Evolutionary conservation across 2,888 invertebrate genomes (phyloP), one percentile per base, ranked within the genome.

Genomic region (Acrocyrtus sp.): DNA sequence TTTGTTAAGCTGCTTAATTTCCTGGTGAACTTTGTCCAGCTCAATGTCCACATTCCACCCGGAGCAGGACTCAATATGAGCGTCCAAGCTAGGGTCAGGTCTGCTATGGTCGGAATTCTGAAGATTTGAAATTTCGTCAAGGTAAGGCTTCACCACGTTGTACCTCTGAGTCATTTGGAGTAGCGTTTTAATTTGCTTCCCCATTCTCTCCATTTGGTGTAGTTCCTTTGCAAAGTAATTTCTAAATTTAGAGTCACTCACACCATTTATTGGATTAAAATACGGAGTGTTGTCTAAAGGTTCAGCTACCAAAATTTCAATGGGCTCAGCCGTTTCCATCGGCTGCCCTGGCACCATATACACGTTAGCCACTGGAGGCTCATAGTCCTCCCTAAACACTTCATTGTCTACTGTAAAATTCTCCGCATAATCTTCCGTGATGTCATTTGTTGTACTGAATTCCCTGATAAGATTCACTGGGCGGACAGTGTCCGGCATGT

Each of bases 31-130:
- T 56, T 78, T 78, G 39, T 74, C 51, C 39, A 78, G 57, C 57
- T 81, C 81, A 15, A 79, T 75, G n/a, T 75, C 78, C 2, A 80
- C 75, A 56, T 80, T 80, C 80, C 81, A 81, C 1, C 80, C 79
- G 1, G 78, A 80, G 43, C 81, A 81, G 10, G 72, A 51, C 24
- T 81, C 81, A 65, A 81, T 81, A 6, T 75, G 68, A 21, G 76
- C 69, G 62, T 81, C 81, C 21, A 78, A 12, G 24, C 74, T 57
- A 0, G 76, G 72, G 57, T 78, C 78, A 1, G 69, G 62, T n/a
- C 69, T 54, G 8, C 57, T 67, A 54, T 78, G 76, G 48, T 81
- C 77, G 15, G 47, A 41, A 21, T 62, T 63, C 26, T 73, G 63
- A 8, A 80, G 27, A 4, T 75, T 65, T n/a, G 73, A 73, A 50